phyloP scores from a whole-genome alignment of 2,888 invertebrate species.

The Acanthococcus lagerstroemiae region DNA sequence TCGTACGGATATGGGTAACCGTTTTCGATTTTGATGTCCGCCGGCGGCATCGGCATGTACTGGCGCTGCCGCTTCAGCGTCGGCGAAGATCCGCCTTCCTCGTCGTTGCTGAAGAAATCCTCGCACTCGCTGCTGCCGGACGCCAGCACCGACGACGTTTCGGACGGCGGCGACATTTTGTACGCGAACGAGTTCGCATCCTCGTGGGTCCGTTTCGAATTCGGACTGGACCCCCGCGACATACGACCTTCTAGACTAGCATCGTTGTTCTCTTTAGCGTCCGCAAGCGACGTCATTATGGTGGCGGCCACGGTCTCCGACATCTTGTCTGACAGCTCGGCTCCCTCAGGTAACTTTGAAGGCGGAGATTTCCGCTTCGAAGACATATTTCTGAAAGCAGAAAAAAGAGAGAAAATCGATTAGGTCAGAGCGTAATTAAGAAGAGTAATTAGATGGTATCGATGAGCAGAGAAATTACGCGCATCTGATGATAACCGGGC shows the following conservation, averaged over 20 bases:
- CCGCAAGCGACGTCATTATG: background rate
- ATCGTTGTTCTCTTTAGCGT: conserved; percentile 12
- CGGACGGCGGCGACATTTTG: conserved; percentile 13
- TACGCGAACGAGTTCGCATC: background rate
- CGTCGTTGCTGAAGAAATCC: conserved; percentile 19
- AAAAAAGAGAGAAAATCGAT: background rate
- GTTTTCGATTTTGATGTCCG: conserved; percentile 10
- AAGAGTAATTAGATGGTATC: too few species aligned
- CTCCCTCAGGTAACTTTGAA: conserved; percentile 69
- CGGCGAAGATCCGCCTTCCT: conserved; percentile 13
- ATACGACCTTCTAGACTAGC: conserved; percentile 24
- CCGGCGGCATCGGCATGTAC: conserved; percentile 5
- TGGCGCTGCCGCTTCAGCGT: conserved; percentile 4
- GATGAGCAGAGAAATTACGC: too few species aligned
- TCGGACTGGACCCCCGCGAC: conserved; percentile 18
- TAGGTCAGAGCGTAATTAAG: too few species aligned
- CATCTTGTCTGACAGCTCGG: conserved; percentile 43
- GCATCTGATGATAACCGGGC: too few species aligned
- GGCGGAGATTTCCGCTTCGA: conserved; percentile 94
- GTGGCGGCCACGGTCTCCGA: conserved; percentile 38
- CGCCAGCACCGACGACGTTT: conserved; percentile 22
- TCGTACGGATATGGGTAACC: conserved; percentile 29
- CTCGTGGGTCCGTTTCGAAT: conserved; percentile 3
- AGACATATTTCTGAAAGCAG: conserved; percentile 54
- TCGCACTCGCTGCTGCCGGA: conserved; percentile 24